Evolutionary conservation across 2,113 vertebrate species (phyloP).

Genomic region (Hydropotes inermis): DNA sequence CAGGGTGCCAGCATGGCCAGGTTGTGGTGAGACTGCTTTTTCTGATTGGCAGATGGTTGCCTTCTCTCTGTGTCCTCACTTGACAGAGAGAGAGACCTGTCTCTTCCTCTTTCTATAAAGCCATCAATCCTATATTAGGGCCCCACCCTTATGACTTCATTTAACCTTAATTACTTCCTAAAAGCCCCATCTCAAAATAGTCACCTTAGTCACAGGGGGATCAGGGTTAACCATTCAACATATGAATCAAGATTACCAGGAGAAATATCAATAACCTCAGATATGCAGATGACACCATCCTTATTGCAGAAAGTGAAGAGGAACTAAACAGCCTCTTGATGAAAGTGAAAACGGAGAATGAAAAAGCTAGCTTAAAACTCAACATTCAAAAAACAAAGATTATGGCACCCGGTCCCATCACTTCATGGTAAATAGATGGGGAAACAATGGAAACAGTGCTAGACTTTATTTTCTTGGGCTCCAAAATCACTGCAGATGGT

Average conservation of each 20-base stretch:
- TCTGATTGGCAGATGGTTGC: neutral
- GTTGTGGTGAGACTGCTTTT: neutral
- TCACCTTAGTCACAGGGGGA: neutral
- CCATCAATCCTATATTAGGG: neutral
- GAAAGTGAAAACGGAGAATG: neutral
- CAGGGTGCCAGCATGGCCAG: neutral
- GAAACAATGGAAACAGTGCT: neutral
- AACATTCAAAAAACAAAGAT: neutral
- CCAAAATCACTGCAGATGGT: neutral
- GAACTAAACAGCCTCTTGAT: neutral
- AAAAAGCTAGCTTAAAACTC: neutral
- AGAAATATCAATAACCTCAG: neutral
- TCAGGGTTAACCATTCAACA: neutral
- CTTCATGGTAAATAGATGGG: neutral
- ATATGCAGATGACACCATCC: neutral
- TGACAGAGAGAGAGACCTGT: neutral
- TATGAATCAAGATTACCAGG: neutral
- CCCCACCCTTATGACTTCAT: neutral
- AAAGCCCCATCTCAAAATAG: neutral
- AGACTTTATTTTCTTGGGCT: neutral
- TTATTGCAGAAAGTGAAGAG: neutral
- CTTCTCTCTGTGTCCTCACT: neutral
- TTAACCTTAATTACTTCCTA: neutral
- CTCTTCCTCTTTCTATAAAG: neutral
- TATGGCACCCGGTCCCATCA: neutral